Base-by-base conservation (phyloP, 2,797 vertebrate species). In the Phrynocephalus guinanensis region DNA sequence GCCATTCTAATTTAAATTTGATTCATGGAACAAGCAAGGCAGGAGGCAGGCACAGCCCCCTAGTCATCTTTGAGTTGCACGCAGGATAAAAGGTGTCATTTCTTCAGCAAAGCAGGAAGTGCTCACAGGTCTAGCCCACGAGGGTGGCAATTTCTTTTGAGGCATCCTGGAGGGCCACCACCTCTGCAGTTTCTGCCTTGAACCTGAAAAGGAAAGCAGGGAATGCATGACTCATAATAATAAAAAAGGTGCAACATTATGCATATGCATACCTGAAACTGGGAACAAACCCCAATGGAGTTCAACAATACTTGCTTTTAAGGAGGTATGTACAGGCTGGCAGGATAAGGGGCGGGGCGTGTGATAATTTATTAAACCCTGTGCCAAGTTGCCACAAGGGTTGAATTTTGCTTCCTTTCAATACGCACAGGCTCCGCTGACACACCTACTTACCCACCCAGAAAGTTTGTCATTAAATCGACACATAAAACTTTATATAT, bases 1-100 rank as follows among this genome's bases (percentile, higher is more conserved):
- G 56, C 84, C 83, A 85, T 88, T 70, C 91, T 92, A 87, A 82
- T 79, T 91, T 90, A 85, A 86, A 87, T 93, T 93, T 91, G 85
- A 80, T 90, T 94, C 86, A 79, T 33, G 87, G 92, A 92, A 87
- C 92, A 91, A 70, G 8, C 3, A 10, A 75, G 89, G 87, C 88
- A 44, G 28, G 66, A 73, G 73, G 38, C 8, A 78, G 77, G 84
- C 52, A 50, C 13, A 76, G 81, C 44, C 68, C 83, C 86, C 1
- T 0, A 56, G 0, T 79, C 77, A 87, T 93, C 85, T 44, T 63
- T 90, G 84, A 88, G 93, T 89, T 89, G 79, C 82, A 87, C 6
- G 79, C 80, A 0, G 68, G 72, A 86, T 85, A 83, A 75, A 86
- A 66, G 77, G 82, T 48, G 67, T 86, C 66, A 90, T 89, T 87